These are phyloP conservation scores for Scaptodrosophila latifasciaeformis DNA, from an alignment of 2,888 invertebrate species.

Conservation along the genomic window DNA sequence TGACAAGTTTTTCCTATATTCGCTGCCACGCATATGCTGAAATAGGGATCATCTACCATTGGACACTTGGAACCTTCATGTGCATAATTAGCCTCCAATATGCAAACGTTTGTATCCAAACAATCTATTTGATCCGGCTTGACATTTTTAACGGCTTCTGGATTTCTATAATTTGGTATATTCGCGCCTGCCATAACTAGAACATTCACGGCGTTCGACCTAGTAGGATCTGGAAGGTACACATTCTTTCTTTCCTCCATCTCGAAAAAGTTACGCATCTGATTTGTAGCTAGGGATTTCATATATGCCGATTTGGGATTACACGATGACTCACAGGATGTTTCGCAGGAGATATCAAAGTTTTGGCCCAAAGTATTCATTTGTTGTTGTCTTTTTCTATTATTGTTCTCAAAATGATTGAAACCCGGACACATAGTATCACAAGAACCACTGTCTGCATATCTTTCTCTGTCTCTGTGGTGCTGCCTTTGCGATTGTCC, in stretches of 20 bases:
- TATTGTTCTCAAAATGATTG: neutral
- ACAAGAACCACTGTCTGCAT: no score
- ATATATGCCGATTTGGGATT: no score
- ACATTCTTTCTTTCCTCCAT: neutral
- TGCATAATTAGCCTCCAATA: conserved; percentile 39
- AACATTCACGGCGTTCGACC: neutral
- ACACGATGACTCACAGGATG: no score
- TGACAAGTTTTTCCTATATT: neutral
- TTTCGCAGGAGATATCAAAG: no score
- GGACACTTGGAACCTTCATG: conserved; percentile 32
- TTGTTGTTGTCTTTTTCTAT: no score
- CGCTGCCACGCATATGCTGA: conserved; percentile 25
- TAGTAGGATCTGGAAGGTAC: neutral
- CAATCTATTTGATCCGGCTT: neutral
- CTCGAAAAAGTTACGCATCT: no score
- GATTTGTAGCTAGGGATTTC: no score
- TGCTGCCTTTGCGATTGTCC: neutral
- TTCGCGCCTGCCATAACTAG: neutral
- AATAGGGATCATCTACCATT: conserved; percentile 33
- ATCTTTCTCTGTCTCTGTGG: neutral
- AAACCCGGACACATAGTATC: neutral
- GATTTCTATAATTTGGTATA: neutral
- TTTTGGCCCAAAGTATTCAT: no score
- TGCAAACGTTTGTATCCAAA: conserved; percentile 31
- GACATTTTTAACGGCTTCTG: neutral